Evolutionary conservation across 1,140 invertebrate species (phyloP), one percentile per base, ranked within the genome.

Genomic region (Panagrolaimus sp.): DNA sequence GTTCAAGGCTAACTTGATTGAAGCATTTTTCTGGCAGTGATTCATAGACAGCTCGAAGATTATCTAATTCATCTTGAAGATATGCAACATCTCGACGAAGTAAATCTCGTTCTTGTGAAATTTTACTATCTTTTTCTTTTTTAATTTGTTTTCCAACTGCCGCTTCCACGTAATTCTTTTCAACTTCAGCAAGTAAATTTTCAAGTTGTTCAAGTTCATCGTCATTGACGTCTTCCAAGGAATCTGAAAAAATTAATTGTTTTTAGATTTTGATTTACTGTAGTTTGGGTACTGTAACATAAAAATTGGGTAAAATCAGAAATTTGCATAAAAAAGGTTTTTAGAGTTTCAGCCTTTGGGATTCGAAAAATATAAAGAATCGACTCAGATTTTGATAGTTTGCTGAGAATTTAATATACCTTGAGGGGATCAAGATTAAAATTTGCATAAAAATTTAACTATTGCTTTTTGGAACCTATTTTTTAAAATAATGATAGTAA

Each of bases 141-240:
- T 76, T 55, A n/a, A 82, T 71, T 44, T 73, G 63, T 32, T 77
- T 68, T 9, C 75, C 73, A 14, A 83, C 69, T 28, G 71, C 67
- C 17, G 74, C 72, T 48, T 76, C 69, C 12, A 38, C 70, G 63
- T 83, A 74, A 43, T 65, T 63, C 14, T 73, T 62, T 58, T 82
- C 81, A 17, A 79, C 68, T 38, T 68, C 75, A 28, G 79, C 73
- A 5, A 83, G 45, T 32, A 78, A 44, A 46, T 67, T 67, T 64
- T 82, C 80, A n/a, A 82, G 47, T 28, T 78, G 74, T 32, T 71
- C 72, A 46, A 82, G 66, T 63, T 82, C 82, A 28, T 74, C 72
- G 26, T 82, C 80, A 65, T 82, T 72, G 8, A 82, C 79, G 32
- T 82, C 71, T 63, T 83, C 81, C 24, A 82, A 62, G n/a, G 80